Percentiles rank a stretch among this genome's conserved stretches.
Conservation (phyloP, 1,140 invertebrate species). For the Drosophila bocki region DNA sequence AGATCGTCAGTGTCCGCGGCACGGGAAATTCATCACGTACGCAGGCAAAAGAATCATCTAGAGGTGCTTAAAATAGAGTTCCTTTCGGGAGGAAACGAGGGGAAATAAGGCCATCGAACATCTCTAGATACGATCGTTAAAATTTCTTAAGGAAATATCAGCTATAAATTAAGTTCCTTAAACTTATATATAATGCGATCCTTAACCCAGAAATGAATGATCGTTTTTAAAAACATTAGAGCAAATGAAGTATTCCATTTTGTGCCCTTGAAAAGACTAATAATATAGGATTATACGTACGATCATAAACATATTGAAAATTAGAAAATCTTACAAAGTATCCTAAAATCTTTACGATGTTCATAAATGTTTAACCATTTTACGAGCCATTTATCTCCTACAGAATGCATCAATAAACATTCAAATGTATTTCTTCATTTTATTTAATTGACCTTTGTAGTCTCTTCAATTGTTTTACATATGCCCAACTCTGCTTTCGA, state of each 20-base stretch:
- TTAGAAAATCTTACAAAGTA: no score
- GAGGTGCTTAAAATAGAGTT: conserved; percentile 31
- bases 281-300: neutral
- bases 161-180: neutral
- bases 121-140: conserved; percentile 5
- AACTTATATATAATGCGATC: neutral
- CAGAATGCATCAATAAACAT: conserved; percentile 7
- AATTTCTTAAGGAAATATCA: neutral
- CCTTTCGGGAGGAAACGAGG: conserved; percentile 6
- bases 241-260: no score
- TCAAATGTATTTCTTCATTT: conserved; percentile 22
- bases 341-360: neutral
- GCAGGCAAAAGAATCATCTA: conserved; percentile 10
- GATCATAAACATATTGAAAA: neutral
- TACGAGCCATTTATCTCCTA: conserved; percentile 13
- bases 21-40: conserved; percentile 31
- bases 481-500: conserved; percentile 6
- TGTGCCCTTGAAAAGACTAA: neutral
- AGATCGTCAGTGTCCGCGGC: conserved; percentile 34
- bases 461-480: conserved; percentile 5
- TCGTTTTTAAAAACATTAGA: neutral
- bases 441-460: conserved; percentile 14
- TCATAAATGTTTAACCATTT: conserved; percentile 5
- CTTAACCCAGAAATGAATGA: neutral
- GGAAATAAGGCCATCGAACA: conserved; percentile 1